Evolutionary conservation across 2,888 invertebrate genomes (phyloP).

Genomic region (Mycogona germanica): DNA sequence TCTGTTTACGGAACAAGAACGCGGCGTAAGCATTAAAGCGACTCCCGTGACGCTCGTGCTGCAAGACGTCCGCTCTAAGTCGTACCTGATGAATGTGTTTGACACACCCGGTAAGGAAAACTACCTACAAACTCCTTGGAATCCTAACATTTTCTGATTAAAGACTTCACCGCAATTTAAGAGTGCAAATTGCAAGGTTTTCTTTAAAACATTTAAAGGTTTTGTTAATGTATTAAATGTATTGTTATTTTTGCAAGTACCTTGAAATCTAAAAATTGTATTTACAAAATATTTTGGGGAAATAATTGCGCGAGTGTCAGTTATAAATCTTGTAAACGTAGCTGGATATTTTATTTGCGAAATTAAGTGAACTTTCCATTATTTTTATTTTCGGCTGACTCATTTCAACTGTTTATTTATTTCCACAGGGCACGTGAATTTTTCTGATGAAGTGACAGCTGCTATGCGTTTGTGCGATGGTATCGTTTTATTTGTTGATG

Average conservation of each 20-base stretch:
- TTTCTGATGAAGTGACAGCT: constrained; percentile 97
- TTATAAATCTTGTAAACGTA: no score
- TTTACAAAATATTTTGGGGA: no score
- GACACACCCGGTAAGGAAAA: constrained; percentile 58
- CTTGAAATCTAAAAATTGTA: no score
- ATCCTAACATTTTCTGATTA: not conserved
- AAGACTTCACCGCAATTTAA: not conserved
- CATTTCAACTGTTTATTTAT: not conserved
- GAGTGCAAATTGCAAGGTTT: no score
- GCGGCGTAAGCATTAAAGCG: constrained; percentile 94
- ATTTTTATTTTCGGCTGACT: no score
- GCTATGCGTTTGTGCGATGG: constrained; percentile 82
- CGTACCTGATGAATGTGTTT: constrained; percentile 91
- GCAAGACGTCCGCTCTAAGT: constrained; percentile 88
- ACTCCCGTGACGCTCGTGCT: constrained; percentile 88
- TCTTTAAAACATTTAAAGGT: no score
- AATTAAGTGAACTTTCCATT: no score
- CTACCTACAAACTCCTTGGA: not conserved
- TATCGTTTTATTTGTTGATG: constrained; percentile 91
- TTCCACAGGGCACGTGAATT: constrained; percentile 82
- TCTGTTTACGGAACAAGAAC: constrained; percentile 90
- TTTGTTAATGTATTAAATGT: not conserved
- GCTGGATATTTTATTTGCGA: no score
- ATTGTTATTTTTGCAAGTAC: constrained; percentile 6
- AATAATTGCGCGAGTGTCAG: no score